phyloP scores from a whole-genome alignment of 2,797 vertebrate species.

The Gephyroberyx darwinii region DNA sequence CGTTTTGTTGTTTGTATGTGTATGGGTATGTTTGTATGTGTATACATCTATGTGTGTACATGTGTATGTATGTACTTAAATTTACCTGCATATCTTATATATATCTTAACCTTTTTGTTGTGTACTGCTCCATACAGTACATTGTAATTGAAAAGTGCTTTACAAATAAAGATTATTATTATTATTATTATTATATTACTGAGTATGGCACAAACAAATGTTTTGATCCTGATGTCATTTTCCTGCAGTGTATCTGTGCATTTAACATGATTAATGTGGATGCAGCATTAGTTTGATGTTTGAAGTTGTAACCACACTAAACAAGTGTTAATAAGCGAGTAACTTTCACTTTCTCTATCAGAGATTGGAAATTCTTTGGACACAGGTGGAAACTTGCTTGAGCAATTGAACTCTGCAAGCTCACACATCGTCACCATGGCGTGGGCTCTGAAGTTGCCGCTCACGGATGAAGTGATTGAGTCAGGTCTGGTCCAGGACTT shows the following conservation, averaged over 20 bases:
- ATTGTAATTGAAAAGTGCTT: no score
- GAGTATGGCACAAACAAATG: background rate
- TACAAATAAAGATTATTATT: no score
- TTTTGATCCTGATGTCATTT: background rate
- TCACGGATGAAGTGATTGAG: conserved; percentile 97
- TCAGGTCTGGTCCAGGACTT: conserved; percentile 98
- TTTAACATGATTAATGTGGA: background rate
- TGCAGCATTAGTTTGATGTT: background rate
- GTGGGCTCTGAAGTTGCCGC: conserved; percentile 95
- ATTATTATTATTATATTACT: background rate
- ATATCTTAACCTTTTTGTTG: no score
- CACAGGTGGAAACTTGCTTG: conserved; percentile 25
- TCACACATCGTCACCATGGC: conserved; percentile 82
- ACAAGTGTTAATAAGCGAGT: background rate
- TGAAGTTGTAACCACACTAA: background rate
- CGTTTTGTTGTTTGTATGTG: no score
- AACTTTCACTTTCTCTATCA: conserved; percentile 10
- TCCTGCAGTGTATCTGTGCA: background rate
- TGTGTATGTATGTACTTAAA: no score
- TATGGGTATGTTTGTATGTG: no score
- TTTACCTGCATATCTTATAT: no score
- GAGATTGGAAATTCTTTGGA: conserved; percentile 36
- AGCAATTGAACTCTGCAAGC: conserved; percentile 34
- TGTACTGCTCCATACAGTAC: no score
- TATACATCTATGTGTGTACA: no score